These are phyloP conservation scores for Clarias macrocephalus DNA, from an alignment of 2,113 vertebrate genomes.

Conservation along the genomic window DNA sequence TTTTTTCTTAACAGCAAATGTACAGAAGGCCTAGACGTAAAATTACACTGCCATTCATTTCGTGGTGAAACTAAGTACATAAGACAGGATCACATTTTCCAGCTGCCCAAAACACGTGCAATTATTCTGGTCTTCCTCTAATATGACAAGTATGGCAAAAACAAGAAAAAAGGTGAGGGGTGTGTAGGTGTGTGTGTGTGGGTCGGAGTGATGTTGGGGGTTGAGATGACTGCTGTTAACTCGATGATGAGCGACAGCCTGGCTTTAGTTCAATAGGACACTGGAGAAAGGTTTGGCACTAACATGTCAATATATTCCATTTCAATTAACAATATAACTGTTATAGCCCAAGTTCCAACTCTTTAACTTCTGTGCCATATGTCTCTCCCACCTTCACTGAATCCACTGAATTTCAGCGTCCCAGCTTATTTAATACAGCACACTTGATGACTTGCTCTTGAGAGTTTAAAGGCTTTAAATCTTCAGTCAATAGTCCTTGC, in stretches of 20 bases:
- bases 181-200: no score
- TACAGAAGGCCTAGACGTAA: neutral
- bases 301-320: neutral
- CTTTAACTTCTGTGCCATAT: no score
- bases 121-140: neutral
- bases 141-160: neutral
- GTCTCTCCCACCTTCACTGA: neutral
- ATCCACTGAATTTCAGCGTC: neutral
- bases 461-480: neutral
- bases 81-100: neutral
- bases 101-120: neutral
- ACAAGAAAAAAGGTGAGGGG: neutral
- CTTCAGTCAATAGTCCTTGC: neutral
- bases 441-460: neutral
- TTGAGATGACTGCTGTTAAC: neutral
- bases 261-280: neutral
- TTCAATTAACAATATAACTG: neutral
- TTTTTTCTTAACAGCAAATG: constrained; percentile 2
- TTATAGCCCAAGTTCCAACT: neutral
- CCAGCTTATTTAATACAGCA: neutral
- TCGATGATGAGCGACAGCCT: neutral
- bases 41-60: neutral
- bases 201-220: no score
- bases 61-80: neutral
- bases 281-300: neutral